Conservation (phyloP, 2,797 vertebrate genomes). For the Tapera naevia region DNA sequence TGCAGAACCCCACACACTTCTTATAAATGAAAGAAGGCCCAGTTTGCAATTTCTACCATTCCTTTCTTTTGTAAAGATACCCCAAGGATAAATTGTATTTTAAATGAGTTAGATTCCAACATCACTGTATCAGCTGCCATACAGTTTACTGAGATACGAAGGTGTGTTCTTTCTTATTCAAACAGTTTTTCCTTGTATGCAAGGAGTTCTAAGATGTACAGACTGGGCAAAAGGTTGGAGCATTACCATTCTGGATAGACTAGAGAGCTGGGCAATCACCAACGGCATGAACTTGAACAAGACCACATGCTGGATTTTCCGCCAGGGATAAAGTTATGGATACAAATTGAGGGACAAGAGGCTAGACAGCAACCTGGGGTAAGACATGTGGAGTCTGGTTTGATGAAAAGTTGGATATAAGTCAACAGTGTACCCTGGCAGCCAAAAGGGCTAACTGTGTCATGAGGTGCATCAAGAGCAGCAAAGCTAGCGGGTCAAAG, state of each 20-base stretch:
- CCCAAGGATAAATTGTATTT: neutral
- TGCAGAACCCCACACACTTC: neutral
- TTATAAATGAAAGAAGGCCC: neutral
- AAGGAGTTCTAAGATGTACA: neutral
- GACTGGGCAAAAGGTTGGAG: neutral
- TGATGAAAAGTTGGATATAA: neutral
- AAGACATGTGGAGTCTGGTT: neutral
- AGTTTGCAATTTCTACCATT: neutral
- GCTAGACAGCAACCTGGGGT: neutral
- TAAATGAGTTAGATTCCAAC: neutral
- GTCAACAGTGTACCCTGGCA: neutral
- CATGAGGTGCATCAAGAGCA: neutral
- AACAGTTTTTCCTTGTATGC: neutral
- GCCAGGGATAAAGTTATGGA: neutral
- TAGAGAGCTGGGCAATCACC: neutral
- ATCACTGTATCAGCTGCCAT: neutral
- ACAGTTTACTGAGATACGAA: neutral
- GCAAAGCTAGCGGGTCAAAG: neutral
- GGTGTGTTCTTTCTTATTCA: neutral
- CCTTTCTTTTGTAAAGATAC: neutral
- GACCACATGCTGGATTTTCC: neutral
- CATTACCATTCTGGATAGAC: neutral
- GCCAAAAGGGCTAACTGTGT: neutral
- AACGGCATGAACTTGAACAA: neutral
- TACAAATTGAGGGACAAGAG: neutral